These are phyloP conservation scores for Lapara coniferarum DNA, from an alignment of 2,888 invertebrate species.

Conservation along the genomic window DNA sequence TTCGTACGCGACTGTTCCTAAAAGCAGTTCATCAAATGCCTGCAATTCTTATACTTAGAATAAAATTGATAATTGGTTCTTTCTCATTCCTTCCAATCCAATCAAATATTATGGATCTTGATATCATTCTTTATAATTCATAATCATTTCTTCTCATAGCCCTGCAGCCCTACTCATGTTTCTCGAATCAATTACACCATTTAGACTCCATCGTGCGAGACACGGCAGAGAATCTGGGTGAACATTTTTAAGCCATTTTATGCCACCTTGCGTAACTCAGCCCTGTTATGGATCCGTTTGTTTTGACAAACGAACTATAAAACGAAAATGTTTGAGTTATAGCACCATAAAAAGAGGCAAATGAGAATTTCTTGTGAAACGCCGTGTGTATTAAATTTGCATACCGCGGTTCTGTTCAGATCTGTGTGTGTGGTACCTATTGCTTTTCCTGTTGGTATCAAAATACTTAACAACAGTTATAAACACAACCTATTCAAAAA, in stretches of 20 bases:
- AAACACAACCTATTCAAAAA: not conserved
- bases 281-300: constrained; percentile 48
- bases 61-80: too few relatives aligned
- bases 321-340: constrained; percentile 62
- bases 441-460: not conserved
- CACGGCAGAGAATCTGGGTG: constrained; percentile 56
- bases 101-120: too few relatives aligned
- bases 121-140: too few relatives aligned
- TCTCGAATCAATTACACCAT: constrained; percentile 68
- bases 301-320: constrained; percentile 73
- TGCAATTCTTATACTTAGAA: too few relatives aligned
- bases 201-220: constrained; percentile 55
- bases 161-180: constrained; percentile 46
- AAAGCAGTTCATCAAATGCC: too few relatives aligned
- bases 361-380: constrained; percentile 47
- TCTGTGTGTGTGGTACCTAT: constrained; percentile 1
- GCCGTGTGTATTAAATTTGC: constrained; percentile 27
- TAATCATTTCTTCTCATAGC: not conserved
- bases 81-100: too few relatives aligned
- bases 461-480: not conserved
- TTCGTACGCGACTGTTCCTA: too few relatives aligned
- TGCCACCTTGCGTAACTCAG: constrained; percentile 40
- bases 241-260: constrained; percentile 28
- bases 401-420: constrained; percentile 18
- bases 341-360: constrained; percentile 52